Base-by-base conservation (phyloP, 2,797 vertebrate genomes). In the Falco naumanni region DNA sequence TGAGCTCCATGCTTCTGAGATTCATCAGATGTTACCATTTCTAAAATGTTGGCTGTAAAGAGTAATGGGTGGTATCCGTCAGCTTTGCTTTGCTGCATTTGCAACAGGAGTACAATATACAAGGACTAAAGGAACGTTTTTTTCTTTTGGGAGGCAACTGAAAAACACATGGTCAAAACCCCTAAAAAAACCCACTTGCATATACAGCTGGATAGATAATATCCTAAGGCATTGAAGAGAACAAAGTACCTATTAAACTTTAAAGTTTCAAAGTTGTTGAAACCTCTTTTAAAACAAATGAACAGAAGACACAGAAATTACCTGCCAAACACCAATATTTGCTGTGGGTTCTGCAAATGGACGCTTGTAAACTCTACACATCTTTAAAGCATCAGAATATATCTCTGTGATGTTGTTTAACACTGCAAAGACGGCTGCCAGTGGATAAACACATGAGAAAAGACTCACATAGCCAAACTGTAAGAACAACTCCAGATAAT, bases 401-500 rank as follows among this genome's bases (percentile, higher is more conserved):
- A 99, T 97, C 96, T 99, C 99, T 0, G 99, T 99, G 96, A 99
- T 72, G 92, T 99, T 99, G 97, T 99, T 99, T 71, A 99, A 84
- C 76, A 99, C 98, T 69, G 99, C 99, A 81, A 99, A 98, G 90
- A 99, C 98, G 31, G 99, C 99, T 57, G 99, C 99, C 95, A 99
- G 96, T 5, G 99, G 99, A 94, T 99, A 99, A 66, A 99, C 99
- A 53, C 99, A 99, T 9, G 99, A 99, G 98, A 99, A 99, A 81
- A 99, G 98, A 91, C 99, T 99, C 97, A 99, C 99, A 4, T 99
- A 99, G 33, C 99, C 99, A 68, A 99, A 99, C 54, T 99, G 98
- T 84, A 99, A 98, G 96, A 99, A 99, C 37, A 99, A 95, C 95
- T 99, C 99, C 97, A 99, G 97, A 97, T 99, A 99, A 97, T 99